These are phyloP conservation scores for Phocides pigmalion DNA, from an alignment of 1,140 invertebrate genomes.

Conservation along the genomic window DNA sequence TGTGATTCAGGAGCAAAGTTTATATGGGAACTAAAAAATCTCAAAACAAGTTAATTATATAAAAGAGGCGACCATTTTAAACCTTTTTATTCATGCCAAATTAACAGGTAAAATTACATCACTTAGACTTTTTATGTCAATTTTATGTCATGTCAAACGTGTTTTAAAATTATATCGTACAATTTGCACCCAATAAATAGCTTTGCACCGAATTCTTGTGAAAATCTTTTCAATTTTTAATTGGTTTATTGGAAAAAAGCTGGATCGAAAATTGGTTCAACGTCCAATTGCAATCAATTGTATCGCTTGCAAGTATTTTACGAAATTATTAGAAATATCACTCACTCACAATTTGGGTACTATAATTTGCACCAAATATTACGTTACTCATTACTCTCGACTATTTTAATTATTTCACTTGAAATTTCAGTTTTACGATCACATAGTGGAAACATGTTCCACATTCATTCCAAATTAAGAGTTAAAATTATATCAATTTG, in stretches of 20 bases:
- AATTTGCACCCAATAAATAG: constrained; percentile 14
- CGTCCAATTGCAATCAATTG: not conserved
- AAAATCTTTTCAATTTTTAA: not conserved
- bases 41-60: no score
- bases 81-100: no score
- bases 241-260: not conserved
- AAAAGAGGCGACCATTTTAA: no score
- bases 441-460: no score
- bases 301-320: not conserved
- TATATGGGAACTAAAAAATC: no score
- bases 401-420: constrained; percentile 22
- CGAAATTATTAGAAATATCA: constrained; percentile 11
- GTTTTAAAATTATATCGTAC: not conserved
- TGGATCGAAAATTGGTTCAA: not conserved
- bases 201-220: not conserved
- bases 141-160: not conserved
- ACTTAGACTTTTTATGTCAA: no score
- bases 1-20: no score
- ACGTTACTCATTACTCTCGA: constrained; percentile 6
- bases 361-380: constrained; percentile 21
- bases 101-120: no score
- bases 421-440: constrained; percentile 12
- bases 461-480: no score
- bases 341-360: constrained; percentile 1
- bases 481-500: no score